Evolutionary conservation across 2,888 invertebrate genomes (phyloP), one percentile per base, ranked within the genome.

Genomic region (Dasypolia templi): DNA sequence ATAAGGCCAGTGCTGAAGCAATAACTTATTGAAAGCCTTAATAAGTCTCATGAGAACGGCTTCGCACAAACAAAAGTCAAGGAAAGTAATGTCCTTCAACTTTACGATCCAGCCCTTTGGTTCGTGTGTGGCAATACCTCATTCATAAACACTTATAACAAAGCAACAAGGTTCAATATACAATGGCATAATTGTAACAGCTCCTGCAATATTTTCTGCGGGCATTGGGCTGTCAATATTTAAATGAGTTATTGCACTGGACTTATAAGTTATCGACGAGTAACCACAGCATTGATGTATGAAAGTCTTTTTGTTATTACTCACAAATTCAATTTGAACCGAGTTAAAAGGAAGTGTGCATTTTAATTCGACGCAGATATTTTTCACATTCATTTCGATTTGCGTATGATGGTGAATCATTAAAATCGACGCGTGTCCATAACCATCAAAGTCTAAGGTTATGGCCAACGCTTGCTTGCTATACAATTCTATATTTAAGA

Each of bases 31-130:
- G 81, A 65, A 72, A 84, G 72, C 72, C 64, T 83, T 82, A 82
- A 82, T 82, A 84, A 73, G 77, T 67, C 70, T 61, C 64, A 64
- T 79, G 82, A 73, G 77, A 80, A 76, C 70, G 75, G 74, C 32
- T 72, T 44, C 69, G 56, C 76, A 61, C 78, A 68, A 75, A 85
- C 87, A 85, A 85, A 88, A 83, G 78, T 75, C 74, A 72, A 76
- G 87, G 88, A 89, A 89, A 89, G 87, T 82, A 81, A 81, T 86
- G 88, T 86, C 89, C 89, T 89, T 89, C 89, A 85, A 85, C 87
- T 89, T 89, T 88, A 87, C 74, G 80, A 83, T 62, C 62, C 44
- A 67, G 82, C 77, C 55, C 77, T 76, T 62, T 72, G 32, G 67
- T 69, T 67, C 80, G 75, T 75, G 87, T 79, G 80, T 75, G 77